phyloP scores from a whole-genome alignment of 2,113 vertebrate species.

The Cheilinus undulatus region DNA sequence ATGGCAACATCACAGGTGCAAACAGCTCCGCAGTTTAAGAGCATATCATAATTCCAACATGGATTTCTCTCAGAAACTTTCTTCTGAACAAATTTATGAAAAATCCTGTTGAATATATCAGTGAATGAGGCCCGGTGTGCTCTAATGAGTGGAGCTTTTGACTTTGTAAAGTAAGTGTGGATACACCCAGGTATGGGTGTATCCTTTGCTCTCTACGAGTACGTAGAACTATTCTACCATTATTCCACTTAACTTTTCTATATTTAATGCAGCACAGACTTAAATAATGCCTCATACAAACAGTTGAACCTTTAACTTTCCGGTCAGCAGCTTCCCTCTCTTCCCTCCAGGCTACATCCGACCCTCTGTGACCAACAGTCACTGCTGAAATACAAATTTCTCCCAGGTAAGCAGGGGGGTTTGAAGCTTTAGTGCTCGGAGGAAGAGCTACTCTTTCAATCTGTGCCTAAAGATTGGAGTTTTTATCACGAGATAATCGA shows the following conservation, averaged over 20 bases:
- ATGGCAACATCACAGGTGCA: no score
- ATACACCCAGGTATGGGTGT: neutral
- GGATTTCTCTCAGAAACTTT: no score
- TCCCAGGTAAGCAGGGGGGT: conserved; percentile 13
- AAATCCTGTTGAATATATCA: no score
- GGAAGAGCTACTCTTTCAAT: conserved; percentile 6
- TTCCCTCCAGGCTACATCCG: conserved; percentile 35
- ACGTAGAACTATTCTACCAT: neutral
- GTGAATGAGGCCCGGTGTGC: no score
- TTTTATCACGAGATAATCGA: conserved; percentile 12
- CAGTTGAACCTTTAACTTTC: conserved; percentile 42
- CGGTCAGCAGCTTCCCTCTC: conserved; percentile 43
- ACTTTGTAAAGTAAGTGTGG: conserved; percentile 4
- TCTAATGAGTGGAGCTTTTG: conserved; percentile 26
- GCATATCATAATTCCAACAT: no score
- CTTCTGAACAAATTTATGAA: no score
- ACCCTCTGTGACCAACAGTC: conserved; percentile 23
- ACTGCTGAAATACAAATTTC: conserved; percentile 6
- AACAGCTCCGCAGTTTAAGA: no score
- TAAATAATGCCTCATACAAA: conserved; percentile 5
- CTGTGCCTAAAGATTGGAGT: conserved; percentile 4
- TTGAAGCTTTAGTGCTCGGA: conserved; percentile 28
- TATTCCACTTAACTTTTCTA: neutral
- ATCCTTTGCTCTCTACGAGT: conserved; percentile 8
- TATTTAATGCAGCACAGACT: neutral